Evolutionary conservation across 1,140 invertebrate species (phyloP).

Genomic region (Drosophila tani): DNA sequence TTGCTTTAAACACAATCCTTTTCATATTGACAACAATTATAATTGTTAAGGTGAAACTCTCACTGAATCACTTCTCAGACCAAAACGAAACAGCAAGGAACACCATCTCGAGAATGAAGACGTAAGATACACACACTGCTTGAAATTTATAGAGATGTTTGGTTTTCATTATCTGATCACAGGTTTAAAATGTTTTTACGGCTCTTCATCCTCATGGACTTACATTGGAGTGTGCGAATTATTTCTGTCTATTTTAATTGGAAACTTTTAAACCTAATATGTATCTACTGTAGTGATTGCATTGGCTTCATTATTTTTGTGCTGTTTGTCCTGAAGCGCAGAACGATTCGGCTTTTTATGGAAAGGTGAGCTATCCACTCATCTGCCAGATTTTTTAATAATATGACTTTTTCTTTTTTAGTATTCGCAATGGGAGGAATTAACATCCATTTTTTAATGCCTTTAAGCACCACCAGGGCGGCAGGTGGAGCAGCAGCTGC

Average conservation of each 20-base stretch:
- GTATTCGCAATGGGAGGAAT: neutral
- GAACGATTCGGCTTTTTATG: neutral
- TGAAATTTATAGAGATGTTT: neutral
- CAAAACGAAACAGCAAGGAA: neutral
- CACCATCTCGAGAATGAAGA: neutral
- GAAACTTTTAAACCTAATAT: neutral
- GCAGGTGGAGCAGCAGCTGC: slow-evolving; percentile 78
- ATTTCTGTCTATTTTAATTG: neutral
- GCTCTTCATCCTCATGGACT: neutral
- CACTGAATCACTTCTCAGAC: neutral
- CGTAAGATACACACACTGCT: neutral
- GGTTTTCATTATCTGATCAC: neutral
- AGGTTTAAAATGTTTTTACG: neutral
- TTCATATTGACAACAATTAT: neutral
- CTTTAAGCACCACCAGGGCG: slow-evolving; percentile 23
- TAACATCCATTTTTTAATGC: no score
- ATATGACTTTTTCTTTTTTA: neutral
- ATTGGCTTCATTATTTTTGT: neutral
- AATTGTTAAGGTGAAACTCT: neutral
- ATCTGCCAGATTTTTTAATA: neutral
- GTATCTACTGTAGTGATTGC: neutral
- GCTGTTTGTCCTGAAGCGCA: slow-evolving; percentile 7
- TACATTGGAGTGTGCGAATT: neutral
- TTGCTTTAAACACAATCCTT: neutral
- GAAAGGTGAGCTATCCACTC: neutral